phyloP scores from a whole-genome alignment of 2,888 invertebrate species.

The Itoplectis maculator region DNA sequence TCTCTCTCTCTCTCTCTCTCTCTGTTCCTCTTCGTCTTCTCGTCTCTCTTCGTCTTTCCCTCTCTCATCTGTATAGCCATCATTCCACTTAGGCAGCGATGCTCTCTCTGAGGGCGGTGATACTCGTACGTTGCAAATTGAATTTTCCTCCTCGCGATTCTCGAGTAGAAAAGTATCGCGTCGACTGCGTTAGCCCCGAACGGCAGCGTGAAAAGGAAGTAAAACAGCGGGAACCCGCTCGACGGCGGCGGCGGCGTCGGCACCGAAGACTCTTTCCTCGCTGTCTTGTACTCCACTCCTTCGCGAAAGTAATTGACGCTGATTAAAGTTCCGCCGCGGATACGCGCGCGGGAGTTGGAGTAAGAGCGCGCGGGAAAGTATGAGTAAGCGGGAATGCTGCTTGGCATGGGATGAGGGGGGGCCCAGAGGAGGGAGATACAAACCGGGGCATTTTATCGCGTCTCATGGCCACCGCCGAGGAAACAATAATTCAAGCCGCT shows the following conservation, averaged over 20 bases:
- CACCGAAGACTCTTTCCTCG: conserved; percentile 71
- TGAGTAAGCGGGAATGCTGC: conserved; percentile 1
- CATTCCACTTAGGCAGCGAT: conserved; percentile 2
- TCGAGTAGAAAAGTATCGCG: conserved; percentile 66
- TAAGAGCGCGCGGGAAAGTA: not conserved
- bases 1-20: not conserved
- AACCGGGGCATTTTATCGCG: conserved; percentile 16
- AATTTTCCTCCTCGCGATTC: conserved; percentile 73
- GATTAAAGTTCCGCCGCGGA: conserved; percentile 77
- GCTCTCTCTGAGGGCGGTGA: conserved; percentile 51
- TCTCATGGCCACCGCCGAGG: not conserved
- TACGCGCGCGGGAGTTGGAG: not conserved
- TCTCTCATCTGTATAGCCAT: conserved; percentile 19
- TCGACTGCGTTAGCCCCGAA: conserved; percentile 64
- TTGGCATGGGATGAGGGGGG: not conserved
- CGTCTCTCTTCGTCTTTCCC: not conserved
- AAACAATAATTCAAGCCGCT: conserved; percentile 33
- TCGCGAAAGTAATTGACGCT: conserved; percentile 76
- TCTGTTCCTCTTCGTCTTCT: conserved; percentile 7
- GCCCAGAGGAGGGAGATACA: conserved; percentile 19
- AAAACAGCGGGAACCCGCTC: conserved; percentile 18
- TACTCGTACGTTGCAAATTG: conserved; percentile 73
- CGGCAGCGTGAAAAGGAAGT: conserved; percentile 50
- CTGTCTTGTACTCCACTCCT: conserved; percentile 47
- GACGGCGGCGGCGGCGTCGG: not conserved